Conservation (phyloP, 2,888 invertebrate species). For the Biston stratarius region DNA sequence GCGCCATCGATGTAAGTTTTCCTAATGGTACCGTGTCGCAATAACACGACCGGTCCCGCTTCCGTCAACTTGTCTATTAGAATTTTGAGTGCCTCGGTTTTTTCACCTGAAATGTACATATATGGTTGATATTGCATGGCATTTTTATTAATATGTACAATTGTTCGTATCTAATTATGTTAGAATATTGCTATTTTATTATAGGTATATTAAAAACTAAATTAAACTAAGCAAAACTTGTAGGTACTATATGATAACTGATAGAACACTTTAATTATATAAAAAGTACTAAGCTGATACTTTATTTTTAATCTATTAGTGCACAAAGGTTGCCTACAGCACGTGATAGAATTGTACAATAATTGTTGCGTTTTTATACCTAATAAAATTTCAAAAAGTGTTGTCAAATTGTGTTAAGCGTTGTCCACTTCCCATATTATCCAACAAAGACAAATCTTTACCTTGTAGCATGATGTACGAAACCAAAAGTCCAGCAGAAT, state of each 20-base stretch:
- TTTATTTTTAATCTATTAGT: no score
- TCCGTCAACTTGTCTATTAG: constrained; percentile 63
- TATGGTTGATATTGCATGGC: background rate
- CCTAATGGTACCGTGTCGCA: constrained; percentile 71
- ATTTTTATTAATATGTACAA: background rate
- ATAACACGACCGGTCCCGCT: constrained; percentile 59
- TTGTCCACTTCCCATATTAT: background rate
- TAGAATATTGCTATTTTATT: no score
- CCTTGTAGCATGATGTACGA: constrained; percentile 70
- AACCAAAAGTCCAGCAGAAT: constrained; percentile 59
- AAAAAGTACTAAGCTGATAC: no score
- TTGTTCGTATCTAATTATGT: no score
- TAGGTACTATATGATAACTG: no score
- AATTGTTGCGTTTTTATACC: no score
- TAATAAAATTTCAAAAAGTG: no score
- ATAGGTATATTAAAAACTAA: no score
- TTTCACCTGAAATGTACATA: constrained; percentile 60
- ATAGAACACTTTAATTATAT: no score
- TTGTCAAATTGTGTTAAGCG: background rate
- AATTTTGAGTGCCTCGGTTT: constrained; percentile 65
- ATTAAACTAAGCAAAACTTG: no score
- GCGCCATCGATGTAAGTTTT: constrained; percentile 69
- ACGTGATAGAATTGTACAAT: no score
- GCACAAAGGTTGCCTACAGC: no score
- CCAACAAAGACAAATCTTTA: constrained; percentile 39